Conservation (phyloP, 92 coral and sea anemone genomes). For the Hydrozoanthus gracilis region DNA sequence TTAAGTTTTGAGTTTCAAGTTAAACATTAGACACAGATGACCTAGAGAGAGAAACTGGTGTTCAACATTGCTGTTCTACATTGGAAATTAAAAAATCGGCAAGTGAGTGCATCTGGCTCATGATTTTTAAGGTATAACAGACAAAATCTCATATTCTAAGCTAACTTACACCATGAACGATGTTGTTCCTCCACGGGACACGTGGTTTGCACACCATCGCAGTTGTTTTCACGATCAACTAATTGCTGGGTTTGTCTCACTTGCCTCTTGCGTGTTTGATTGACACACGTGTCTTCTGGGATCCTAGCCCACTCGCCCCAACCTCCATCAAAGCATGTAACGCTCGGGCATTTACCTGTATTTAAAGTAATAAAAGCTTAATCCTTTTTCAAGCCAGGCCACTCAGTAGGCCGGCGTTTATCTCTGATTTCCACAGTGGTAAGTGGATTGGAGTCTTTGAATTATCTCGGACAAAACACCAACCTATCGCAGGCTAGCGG, state of each 20-base stretch:
- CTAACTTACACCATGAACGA: conserved; percentile 78
- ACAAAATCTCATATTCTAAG: background rate
- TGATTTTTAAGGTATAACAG: background rate
- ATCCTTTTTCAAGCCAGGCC: background rate
- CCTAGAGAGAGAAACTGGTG: too few species aligned
- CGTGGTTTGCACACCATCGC: conserved; percentile 68
- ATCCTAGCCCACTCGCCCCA: conserved; percentile 86
- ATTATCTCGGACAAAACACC: too few species aligned
- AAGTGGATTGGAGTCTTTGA: too few species aligned
- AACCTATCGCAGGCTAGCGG: too few species aligned
- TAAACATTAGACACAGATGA: too few species aligned
- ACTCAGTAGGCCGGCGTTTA: too few species aligned
- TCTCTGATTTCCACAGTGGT: too few species aligned
- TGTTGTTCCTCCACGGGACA: conserved; percentile 67
- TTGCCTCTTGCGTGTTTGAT: conserved; percentile 69
- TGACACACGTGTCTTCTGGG: conserved; percentile 75
- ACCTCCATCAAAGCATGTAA: conserved; percentile 63
- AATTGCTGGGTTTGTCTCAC: conserved; percentile 37
- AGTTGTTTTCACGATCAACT: conserved; percentile 53
- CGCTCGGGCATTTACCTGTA: conserved; percentile 82
- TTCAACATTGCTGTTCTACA: too few species aligned
- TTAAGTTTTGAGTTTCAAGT: too few species aligned
- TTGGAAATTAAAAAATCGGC: too few species aligned
- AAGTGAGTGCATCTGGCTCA: too few species aligned
- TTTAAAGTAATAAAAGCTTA: background rate